Evolutionary conservation across 2,888 invertebrate genomes (phyloP).

Genomic region (Tetheella fluctuosa): DNA sequence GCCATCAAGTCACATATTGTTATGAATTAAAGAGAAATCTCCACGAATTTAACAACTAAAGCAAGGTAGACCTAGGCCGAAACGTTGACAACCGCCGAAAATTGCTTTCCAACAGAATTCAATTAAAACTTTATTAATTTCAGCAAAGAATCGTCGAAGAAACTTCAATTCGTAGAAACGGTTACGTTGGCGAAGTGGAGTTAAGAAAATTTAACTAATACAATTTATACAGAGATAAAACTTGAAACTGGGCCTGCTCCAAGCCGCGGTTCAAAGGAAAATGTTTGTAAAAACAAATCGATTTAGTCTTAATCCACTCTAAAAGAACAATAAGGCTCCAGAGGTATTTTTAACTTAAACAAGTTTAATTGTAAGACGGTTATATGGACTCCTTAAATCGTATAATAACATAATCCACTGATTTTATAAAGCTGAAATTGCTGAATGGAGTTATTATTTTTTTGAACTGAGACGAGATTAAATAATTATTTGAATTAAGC

Average conservation of each 20-base stretch:
- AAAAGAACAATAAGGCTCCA: constrained; percentile 5
- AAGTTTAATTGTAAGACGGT: not conserved
- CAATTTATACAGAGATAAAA: constrained; percentile 72
- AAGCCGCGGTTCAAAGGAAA: constrained; percentile 25
- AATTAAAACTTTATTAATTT: constrained; percentile 83
- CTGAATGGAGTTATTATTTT: not conserved
- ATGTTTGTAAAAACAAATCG: constrained; percentile 30
- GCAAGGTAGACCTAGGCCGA: constrained; percentile 17
- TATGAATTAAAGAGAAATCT: constrained; percentile 28
- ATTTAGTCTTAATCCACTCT: constrained; percentile 31
- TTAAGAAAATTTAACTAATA: constrained; percentile 72
- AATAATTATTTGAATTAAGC: too few relatives aligned
- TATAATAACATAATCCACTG: too few relatives aligned
- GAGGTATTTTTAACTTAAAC: not conserved
- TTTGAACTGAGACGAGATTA: too few relatives aligned
- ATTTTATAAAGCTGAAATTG: not conserved
- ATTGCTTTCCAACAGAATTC: constrained; percentile 73
- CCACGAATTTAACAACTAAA: constrained; percentile 29
- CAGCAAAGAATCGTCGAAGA: constrained; percentile 69
- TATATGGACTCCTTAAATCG: not conserved
- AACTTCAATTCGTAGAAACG: constrained; percentile 69
- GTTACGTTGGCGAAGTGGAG: constrained; percentile 66
- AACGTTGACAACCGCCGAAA: constrained; percentile 61
- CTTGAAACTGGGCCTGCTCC: constrained; percentile 42
- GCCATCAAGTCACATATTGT: constrained; percentile 23